phyloP scores from a whole-genome alignment of 2,113 vertebrate genomes.

The Elgaria multicarinata region DNA sequence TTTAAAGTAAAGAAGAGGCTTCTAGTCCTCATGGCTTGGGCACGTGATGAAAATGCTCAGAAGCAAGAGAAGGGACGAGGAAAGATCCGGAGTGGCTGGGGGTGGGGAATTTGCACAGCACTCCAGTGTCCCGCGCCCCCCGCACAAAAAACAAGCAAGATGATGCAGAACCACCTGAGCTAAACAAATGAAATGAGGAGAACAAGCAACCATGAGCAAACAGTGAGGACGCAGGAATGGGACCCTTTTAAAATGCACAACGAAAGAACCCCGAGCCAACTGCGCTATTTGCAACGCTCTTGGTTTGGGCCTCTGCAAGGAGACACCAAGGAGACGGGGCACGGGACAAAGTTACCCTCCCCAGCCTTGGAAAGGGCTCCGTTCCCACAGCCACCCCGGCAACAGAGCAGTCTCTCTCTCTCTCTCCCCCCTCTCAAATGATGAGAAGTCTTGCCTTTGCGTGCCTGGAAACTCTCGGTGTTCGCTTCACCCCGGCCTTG shows the following conservation, averaged over 20 bases:
- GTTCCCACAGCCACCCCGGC: conserved; percentile 45
- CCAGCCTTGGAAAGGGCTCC: conserved; percentile 24
- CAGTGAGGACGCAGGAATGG: neutral
- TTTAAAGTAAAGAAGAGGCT: neutral
- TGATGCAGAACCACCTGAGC: neutral
- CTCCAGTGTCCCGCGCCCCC: neutral
- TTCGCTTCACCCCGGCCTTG: conserved; percentile 67
- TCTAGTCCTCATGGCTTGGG: neutral
- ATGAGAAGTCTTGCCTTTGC: conserved; percentile 45
- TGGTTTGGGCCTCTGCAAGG: neutral
- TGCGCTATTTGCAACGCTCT: too few relatives aligned
- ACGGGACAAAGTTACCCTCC: neutral
- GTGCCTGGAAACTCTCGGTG: conserved; percentile 75
- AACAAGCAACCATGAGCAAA: neutral
- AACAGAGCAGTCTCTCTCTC: too few relatives aligned
- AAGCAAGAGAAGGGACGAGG: neutral
- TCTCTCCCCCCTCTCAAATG: conserved; percentile 12
- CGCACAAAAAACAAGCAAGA: too few relatives aligned
- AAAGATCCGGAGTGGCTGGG: neutral
- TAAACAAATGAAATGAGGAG: too few relatives aligned
- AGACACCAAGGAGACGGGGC: neutral
- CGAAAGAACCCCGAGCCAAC: neutral
- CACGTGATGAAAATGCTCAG: neutral
- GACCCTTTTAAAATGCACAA: neutral
- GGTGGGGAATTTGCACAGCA: neutral